Evolutionary conservation across 2,797 vertebrate species (phyloP), one percentile per base, ranked within the genome.

Genomic region (Sylvilagus floridanus): DNA sequence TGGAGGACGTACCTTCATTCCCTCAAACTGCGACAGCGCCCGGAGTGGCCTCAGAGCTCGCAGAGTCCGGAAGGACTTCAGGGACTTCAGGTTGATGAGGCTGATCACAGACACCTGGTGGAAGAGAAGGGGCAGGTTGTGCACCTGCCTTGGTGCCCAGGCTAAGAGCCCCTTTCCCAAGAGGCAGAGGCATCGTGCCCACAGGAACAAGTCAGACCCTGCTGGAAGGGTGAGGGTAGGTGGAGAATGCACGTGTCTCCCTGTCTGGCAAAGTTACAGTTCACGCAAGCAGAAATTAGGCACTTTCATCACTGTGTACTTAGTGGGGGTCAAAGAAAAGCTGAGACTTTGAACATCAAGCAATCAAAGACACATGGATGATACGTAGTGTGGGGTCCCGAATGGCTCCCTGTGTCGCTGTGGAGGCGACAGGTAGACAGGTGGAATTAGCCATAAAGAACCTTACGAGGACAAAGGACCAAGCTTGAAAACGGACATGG

Each of bases 1-100:
- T 13, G 21, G 63, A 88, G 98, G 98, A 47, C 0, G 10, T 98
- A 99, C 99, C 99, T 99, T 99, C 98, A 99, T 99, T 95, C 99
- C 99, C 98, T 99, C 99, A 97, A 99, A 99, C 97, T 99, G 98
- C 96, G 99, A 99, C 94, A 98, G 98, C 2, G 99, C 99, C 87
- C 99, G 98, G 54, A 99, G 98, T 47, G 99, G 99, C 85, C 99
- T 98, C 77, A 99, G 88, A 0, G 99, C 99, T 96, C 99, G 98
- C 1, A 99, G 96, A 0, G 98, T 99, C 98, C 99, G 98, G 93
- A 99, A 98, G 91, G 99, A 99, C 94, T 99, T 99, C 79, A 93
- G 54, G 22, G 0, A 4, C 3, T 9, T 60, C 50, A n/a, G 0
- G 14, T 95, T 17, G 6, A 73, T 54, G 71, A 97, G 93, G 52